Evolutionary conservation across 2,888 invertebrate genomes (phyloP).

Genomic region (Andrena dorsata): DNA sequence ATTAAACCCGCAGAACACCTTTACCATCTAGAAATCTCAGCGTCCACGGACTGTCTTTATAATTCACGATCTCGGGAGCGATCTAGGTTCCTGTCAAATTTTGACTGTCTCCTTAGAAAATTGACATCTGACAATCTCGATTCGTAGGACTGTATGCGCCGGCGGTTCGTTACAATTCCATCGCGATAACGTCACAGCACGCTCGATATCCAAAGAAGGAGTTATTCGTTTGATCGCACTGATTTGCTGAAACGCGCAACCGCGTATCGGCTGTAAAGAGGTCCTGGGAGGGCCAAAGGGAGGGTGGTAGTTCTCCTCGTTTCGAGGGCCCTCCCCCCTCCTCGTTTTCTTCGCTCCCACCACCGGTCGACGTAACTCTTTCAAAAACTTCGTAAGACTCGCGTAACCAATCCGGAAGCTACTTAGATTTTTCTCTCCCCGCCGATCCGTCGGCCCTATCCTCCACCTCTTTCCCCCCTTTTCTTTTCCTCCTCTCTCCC

Average conservation of each 20-base stretch:
- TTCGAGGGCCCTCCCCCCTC: slow-evolving; percentile 6
- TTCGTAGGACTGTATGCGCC: no score
- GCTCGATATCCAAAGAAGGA: slow-evolving; percentile 43
- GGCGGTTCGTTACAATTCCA: not conserved
- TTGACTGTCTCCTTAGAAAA: not conserved
- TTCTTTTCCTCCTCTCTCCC: not conserved
- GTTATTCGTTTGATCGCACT: slow-evolving; percentile 57
- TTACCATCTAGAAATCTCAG: not conserved
- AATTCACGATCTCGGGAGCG: not conserved
- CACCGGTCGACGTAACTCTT: slow-evolving; percentile 63
- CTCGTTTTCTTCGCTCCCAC: slow-evolving; percentile 50
- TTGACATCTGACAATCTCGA: not conserved
- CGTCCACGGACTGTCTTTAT: not conserved
- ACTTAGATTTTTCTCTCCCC: slow-evolving; percentile 77
- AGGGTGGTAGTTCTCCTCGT: slow-evolving; percentile 52
- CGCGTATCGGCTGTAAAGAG: slow-evolving; percentile 60
- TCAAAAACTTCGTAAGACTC: slow-evolving; percentile 71
- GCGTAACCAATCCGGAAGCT: slow-evolving; percentile 78
- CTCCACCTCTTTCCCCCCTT: slow-evolving; percentile 15
- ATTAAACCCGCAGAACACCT: no score
- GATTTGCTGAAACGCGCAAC: slow-evolving; percentile 64
- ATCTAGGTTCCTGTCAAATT: not conserved
- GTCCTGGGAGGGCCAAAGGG: slow-evolving; percentile 39
- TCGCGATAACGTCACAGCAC: slow-evolving; percentile 11
- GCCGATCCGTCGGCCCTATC: slow-evolving; percentile 47